Evolutionary conservation across 1,140 invertebrate species (phyloP).

Genomic region (Sipha flava): DNA sequence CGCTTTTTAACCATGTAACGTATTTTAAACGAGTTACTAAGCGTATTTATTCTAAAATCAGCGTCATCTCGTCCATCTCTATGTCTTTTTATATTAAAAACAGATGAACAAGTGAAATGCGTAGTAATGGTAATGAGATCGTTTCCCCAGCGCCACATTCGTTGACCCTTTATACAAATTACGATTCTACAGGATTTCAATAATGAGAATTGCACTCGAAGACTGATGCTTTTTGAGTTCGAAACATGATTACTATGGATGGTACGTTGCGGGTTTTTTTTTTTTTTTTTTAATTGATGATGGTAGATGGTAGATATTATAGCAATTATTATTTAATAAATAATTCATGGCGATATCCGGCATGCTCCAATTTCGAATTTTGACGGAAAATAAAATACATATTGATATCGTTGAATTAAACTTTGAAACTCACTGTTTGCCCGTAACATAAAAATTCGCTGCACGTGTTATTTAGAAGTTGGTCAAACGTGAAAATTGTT

Average conservation of each 20-base stretch:
- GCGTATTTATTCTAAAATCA: background rate
- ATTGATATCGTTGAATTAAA: background rate
- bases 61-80: background rate
- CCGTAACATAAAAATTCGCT: background rate
- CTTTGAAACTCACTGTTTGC: background rate
- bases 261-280: background rate
- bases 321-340: conserved; percentile 17
- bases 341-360: background rate
- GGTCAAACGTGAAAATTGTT: conserved; percentile 30
- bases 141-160: background rate
- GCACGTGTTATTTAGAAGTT: conserved; percentile 27
- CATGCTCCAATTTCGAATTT: background rate
- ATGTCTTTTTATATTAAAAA: background rate
- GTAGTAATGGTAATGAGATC: background rate
- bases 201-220: background rate
- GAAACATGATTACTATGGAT: background rate
- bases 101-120: background rate
- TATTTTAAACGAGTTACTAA: background rate
- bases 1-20: background rate
- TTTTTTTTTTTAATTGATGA: conserved; percentile 1
- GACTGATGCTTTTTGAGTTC: background rate
- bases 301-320: background rate
- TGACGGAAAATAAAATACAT: background rate
- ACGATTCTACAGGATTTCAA: background rate
- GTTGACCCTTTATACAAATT: background rate